These are phyloP conservation scores for Drosophila kambysellisi DNA, from an alignment of 2,888 invertebrate species.

Conservation along the genomic window DNA sequence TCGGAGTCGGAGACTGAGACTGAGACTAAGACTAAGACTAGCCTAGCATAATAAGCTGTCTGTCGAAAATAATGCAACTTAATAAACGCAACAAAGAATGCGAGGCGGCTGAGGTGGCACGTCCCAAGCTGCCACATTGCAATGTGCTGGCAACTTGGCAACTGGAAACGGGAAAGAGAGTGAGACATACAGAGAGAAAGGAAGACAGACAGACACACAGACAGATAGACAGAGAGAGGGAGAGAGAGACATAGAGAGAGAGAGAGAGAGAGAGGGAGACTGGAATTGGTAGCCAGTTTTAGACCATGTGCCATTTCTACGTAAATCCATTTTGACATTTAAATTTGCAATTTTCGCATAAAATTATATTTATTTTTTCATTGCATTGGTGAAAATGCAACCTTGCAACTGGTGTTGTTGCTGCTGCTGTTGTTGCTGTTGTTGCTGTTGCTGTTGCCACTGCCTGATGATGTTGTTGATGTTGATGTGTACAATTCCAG, in stretches of 20 bases:
- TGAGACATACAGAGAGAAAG: slow-evolving; percentile 1
- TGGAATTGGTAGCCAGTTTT: slow-evolving; percentile 30
- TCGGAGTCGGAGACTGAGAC: not conserved
- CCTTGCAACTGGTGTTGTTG: slow-evolving; percentile 48
- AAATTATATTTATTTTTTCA: slow-evolving; percentile 74
- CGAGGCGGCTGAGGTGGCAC: slow-evolving; percentile 41
- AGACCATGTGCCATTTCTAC: slow-evolving; percentile 57
- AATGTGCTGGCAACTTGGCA: slow-evolving; percentile 12
- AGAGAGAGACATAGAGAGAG: not conserved
- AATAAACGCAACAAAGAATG: slow-evolving; percentile 74
- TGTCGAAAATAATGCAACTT: slow-evolving; percentile 74
- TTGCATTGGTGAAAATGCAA: slow-evolving; percentile 70
- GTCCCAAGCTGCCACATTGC: slow-evolving; percentile 32
- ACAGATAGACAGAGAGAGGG: not conserved
- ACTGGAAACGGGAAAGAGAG: slow-evolving; percentile 3
- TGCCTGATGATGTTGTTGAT: slow-evolving; percentile 39
- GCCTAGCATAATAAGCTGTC: slow-evolving; percentile 73
- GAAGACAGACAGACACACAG: not conserved
- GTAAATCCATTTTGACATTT: slow-evolving; percentile 82
- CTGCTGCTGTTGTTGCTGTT: slow-evolving; percentile 14
- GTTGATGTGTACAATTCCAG: slow-evolving; percentile 38
- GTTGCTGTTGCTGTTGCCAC: slow-evolving; percentile 14
- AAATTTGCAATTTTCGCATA: slow-evolving; percentile 81
- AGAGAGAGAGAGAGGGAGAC: not conserved
- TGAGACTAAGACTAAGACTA: slow-evolving; percentile 18